These are phyloP conservation scores for Spisula subtruncata DNA, from an alignment of 2,888 invertebrate genomes.

Conservation along the genomic window DNA sequence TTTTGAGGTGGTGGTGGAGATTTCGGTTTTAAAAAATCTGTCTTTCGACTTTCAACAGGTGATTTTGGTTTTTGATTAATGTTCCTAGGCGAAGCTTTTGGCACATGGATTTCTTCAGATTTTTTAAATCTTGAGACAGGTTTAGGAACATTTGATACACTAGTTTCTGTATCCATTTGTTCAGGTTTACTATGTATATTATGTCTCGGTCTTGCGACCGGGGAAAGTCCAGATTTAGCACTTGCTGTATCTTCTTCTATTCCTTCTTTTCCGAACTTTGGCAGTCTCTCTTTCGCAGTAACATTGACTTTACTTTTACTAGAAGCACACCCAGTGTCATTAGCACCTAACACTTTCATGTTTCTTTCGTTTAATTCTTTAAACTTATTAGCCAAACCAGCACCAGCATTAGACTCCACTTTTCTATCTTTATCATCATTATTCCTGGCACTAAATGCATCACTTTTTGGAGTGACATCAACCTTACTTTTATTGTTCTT, in stretches of 20 bases:
- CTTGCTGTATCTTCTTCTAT: not conserved
- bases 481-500: slow-evolving; percentile 36
- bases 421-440: slow-evolving; percentile 22
- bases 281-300: slow-evolving; percentile 19
- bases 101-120: not conserved
- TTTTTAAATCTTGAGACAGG: slow-evolving; percentile 61
- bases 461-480: slow-evolving; percentile 2
- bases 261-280: slow-evolving; percentile 1
- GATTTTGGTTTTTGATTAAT: slow-evolving; percentile 55
- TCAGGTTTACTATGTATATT: slow-evolving; percentile 63
- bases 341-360: slow-evolving; percentile 44
- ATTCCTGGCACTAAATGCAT: not conserved
- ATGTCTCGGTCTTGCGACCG: slow-evolving; percentile 72
- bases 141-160: slow-evolving; percentile 56
- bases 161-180: slow-evolving; percentile 75
- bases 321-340: not conserved
- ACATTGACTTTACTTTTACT: slow-evolving; percentile 26
- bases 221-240: slow-evolving; percentile 39
- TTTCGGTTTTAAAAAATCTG: slow-evolving; percentile 55
- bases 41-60: slow-evolving; percentile 38
- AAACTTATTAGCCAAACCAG: slow-evolving; percentile 62
- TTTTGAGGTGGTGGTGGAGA: slow-evolving; percentile 55
- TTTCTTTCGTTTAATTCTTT: slow-evolving; percentile 70
- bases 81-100: slow-evolving; percentile 56
- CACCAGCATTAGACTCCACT: slow-evolving; percentile 39